Evolutionary conservation across 2,888 invertebrate genomes (phyloP).

Genomic region (Lasius fuliginosus): DNA sequence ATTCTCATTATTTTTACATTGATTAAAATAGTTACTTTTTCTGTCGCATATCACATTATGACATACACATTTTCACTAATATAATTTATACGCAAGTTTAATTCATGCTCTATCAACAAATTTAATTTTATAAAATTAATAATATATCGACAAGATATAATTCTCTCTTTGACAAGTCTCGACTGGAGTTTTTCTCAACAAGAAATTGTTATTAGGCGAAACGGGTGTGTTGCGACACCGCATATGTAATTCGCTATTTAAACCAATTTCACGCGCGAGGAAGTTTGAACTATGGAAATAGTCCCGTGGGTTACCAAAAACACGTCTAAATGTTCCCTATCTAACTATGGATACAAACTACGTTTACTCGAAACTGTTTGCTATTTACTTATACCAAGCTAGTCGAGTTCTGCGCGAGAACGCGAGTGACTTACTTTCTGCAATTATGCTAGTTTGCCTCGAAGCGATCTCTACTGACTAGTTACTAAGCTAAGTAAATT

Average conservation of each 20-base stretch:
- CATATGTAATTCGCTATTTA: slow-evolving; percentile 20
- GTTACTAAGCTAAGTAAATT: not conserved
- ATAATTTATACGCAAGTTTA: not conserved
- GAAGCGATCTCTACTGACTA: slow-evolving; percentile 23
- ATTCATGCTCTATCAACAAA: not conserved
- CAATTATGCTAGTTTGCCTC: slow-evolving; percentile 23
- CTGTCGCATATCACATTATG: not conserved
- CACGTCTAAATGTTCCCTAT: slow-evolving; percentile 10
- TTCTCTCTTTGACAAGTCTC: not conserved
- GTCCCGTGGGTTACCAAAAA: slow-evolving; percentile 45
- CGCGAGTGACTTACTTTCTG: slow-evolving; percentile 40
- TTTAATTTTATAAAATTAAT: not conserved
- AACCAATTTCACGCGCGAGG: slow-evolving; percentile 43
- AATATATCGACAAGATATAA: not conserved
- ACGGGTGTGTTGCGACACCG: not conserved
- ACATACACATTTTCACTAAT: not conserved
- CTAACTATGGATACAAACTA: slow-evolving; percentile 38
- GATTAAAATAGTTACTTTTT: not conserved
- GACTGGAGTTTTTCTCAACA: not conserved
- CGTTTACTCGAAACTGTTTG: slow-evolving; percentile 39
- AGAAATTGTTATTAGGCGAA: slow-evolving; percentile 18
- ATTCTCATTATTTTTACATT: not conserved
- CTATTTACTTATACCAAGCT: slow-evolving; percentile 23
- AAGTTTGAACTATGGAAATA: slow-evolving; percentile 36
- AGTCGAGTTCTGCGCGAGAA: slow-evolving; percentile 12